These are phyloP conservation scores for Metopolophium dirhodum DNA, from an alignment of 1,140 invertebrate species.

Conservation along the genomic window DNA sequence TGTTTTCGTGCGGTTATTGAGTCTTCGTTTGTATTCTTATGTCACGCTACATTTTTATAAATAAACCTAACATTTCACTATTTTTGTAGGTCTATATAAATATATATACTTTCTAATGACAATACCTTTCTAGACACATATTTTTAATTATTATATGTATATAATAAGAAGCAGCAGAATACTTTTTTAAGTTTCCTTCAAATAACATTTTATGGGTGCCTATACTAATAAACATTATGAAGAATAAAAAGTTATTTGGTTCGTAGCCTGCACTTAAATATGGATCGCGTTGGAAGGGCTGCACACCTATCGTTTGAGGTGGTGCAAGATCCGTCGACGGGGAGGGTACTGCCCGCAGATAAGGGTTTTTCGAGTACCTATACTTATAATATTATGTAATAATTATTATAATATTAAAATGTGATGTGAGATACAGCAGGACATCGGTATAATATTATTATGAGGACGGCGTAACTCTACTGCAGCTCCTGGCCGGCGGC, in stretches of 20 bases:
- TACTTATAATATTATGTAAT: neutral
- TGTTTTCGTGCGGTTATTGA: neutral
- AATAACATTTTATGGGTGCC: too few species aligned
- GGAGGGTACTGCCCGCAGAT: too few species aligned
- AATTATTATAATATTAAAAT: neutral
- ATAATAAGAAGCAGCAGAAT: neutral
- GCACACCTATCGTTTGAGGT: neutral
- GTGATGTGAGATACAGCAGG: neutral
- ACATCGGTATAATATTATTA: neutral
- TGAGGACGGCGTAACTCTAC: neutral
- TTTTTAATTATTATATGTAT: neutral
- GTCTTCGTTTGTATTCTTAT: neutral
- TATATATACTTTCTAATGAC: neutral
- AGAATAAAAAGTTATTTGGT: neutral
- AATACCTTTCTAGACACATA: neutral
- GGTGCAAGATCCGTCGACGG: neutral
- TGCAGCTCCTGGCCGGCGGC: constrained; percentile 65
- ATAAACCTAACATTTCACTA: neutral
- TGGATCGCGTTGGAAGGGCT: neutral
- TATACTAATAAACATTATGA: too few species aligned
- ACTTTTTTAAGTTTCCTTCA: neutral
- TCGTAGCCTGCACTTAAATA: neutral
- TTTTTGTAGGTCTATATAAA: neutral
- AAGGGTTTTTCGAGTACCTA: neutral
- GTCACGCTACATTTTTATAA: neutral